Base-by-base conservation (phyloP, 2,113 vertebrate species). In the Festucalex cinctus region DNA sequence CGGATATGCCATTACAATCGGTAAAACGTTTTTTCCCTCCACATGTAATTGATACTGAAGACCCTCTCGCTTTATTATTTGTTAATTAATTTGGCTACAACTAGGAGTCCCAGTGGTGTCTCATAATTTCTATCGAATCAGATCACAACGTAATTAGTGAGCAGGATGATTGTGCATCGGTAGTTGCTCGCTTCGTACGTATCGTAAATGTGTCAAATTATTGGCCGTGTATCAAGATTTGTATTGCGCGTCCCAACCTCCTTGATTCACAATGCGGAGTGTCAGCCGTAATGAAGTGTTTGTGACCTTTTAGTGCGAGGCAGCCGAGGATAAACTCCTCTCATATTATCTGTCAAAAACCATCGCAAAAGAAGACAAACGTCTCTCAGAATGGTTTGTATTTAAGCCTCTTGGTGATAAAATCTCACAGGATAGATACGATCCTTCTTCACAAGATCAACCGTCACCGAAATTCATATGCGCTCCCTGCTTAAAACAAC, bases 331-430 rank as follows among this genome's bases (percentile, higher is more conserved):
- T 8, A 9, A n/a, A 36, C 8, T 37, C 57, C 24, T 28, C 22
- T 14, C 24, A 12, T 53, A 19, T 22, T 58, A 35, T 19, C 14
- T 8, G 6, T 35, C 6, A 5, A 32, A n/a, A 35, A 57, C 3
- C 6, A 8, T 32, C 22, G 6, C 20, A 53, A 53, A 22, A 3
- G 24, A 54, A 3, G 19, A 12, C 19, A n/a, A 59, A 59, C 14
- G 3, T 9, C 32, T 32, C 20, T 17, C 17, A 20, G 32, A 32
- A 20, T 58, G 32, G 35, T 84, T 83, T 80, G 72, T 68, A 62
- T 82, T 83, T 71, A 77, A 70, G 73, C 70, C 19, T 58, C 69
- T 75, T 84, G 82, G 80, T 85, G 78, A 83, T 83, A 86, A 76
- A 87, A 85, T 82, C 76, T 78, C 39, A 65, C 75, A 69, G 54